Evolutionary conservation across 2,113 vertebrate genomes (phyloP), one percentile per base, ranked within the genome.

Genomic region (Cairina moschata): DNA sequence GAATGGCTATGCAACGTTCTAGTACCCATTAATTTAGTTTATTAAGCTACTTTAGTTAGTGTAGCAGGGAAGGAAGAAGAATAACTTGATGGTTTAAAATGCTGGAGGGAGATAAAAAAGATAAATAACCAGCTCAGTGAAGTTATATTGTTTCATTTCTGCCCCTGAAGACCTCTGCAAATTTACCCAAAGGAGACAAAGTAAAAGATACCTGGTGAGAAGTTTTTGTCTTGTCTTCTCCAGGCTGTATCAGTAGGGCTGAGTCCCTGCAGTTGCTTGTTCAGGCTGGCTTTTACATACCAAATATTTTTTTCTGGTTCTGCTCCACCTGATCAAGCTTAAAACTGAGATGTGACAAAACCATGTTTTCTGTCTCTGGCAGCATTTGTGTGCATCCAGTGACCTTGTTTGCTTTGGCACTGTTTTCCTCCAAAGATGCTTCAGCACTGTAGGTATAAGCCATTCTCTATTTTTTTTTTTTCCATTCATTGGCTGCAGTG

Each of bases 51-150:
- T 90, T 59, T 91, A 81, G 48, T 89, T 66, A 50, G 48, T 73
- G 60, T 58, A 87, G 42, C 75, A 56, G 71, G 71, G 87, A 89
- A 83, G 67, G 58, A 91, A 83, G 34, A 34, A 87, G 83, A 89
- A 63, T 42, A 84, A 85, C 26, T 60, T 6, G 29, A 32, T 83
- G 67, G 18, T 95, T 83, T 90, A 34, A 79, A 77, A 91, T 81
- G 46, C 72, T 88, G 86, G 83, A 91, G 34, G 9, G 72, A 93
- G 92, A 90, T 93, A 54, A 95, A 93, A 93, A 93, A 91, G 68
- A 72, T 60, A 79, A 94, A 42, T 73, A 38, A 60, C 54, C 42
- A 73, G 54, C 85, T 91, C 26, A 44, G 78, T 62, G 40, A 85
- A 87, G 75, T 42, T 44, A 42, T 25, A 5, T 84, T 95, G 71